Conservation (phyloP, 2,888 invertebrate genomes). For the Drosophila pegasa region DNA sequence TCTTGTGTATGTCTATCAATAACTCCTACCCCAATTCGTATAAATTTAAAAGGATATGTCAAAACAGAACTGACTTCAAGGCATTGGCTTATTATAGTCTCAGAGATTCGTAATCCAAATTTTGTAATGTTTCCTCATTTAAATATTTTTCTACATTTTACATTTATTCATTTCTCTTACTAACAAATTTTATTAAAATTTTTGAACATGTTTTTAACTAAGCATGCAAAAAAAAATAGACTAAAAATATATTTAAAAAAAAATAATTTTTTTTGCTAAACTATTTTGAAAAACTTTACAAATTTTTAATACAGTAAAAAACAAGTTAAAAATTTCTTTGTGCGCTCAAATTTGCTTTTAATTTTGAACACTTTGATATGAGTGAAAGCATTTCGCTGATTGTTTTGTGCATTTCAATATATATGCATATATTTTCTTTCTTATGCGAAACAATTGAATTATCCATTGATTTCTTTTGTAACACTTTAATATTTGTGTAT, state of each 20-base stretch:
- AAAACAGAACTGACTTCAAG: background rate
- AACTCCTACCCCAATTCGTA: background rate
- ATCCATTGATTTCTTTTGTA: constrained; percentile 33
- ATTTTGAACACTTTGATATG: background rate
- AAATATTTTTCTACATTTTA: constrained; percentile 4
- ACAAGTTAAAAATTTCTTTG: background rate
- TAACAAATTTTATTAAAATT: background rate
- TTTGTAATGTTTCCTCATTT: background rate
- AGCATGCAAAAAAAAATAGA: constrained; percentile 1
- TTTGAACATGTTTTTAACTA: background rate
- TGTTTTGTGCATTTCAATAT: constrained; percentile 18
- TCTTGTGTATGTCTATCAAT: background rate
- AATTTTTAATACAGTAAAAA: background rate
- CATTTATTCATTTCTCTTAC: background rate
- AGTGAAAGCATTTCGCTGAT: constrained; percentile 5
- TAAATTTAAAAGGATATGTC: background rate
- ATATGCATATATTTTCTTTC: constrained; percentile 20
- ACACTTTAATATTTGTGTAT: constrained; percentile 41
- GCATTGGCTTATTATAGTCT: background rate
- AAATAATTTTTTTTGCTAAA: background rate
- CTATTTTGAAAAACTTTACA: background rate
- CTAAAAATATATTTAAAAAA: background rate
- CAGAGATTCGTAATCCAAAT: background rate
- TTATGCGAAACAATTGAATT: constrained; percentile 13
- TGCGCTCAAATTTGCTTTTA: background rate